These are phyloP conservation scores for Paracentrotus lividus DNA, from an alignment of 53 echinoderm and acorn worm genomes.

Conservation along the genomic window DNA sequence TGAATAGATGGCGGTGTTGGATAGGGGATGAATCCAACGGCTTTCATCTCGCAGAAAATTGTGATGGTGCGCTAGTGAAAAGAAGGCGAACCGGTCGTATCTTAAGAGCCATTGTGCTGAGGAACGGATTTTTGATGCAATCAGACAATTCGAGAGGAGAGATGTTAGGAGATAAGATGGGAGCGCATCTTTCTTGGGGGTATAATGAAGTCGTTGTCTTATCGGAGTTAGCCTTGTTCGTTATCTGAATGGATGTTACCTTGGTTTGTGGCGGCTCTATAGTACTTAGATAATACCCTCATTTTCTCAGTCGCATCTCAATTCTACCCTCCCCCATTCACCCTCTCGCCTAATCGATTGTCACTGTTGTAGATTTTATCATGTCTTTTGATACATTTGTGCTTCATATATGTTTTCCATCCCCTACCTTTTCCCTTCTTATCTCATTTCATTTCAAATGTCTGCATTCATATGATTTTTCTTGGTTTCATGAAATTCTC, in stretches of 20 bases:
- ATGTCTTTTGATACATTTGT: background rate
- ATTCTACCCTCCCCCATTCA: background rate
- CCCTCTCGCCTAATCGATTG: constrained; percentile 21
- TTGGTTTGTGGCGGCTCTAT: background rate
- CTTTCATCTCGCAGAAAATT: constrained; percentile 5
- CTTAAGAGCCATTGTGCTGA: constrained; percentile 18
- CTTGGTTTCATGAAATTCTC: background rate
- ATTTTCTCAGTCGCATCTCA: background rate
- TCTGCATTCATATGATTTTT: background rate
- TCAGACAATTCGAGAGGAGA: constrained; percentile 26
- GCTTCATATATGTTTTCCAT: background rate
- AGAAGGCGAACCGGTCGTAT: constrained; percentile 23
- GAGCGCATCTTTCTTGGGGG: too few relatives aligned
- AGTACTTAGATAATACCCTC: constrained; percentile 18
- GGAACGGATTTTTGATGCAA: constrained; percentile 27
- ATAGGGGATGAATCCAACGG: constrained; percentile 52
- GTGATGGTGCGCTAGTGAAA: constrained; percentile 23
- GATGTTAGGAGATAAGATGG: constrained; percentile 4
- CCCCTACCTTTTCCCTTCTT: background rate
- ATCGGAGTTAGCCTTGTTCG: constrained; percentile 27
- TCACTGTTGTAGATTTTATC: background rate
- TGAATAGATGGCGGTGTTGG: too few relatives aligned
- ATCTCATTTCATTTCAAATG: background rate
- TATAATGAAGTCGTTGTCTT: constrained; percentile 56
- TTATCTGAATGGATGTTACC: constrained; percentile 45